Conservation (phyloP, 2,797 vertebrate genomes). For the Dermochelys coriacea region DNA sequence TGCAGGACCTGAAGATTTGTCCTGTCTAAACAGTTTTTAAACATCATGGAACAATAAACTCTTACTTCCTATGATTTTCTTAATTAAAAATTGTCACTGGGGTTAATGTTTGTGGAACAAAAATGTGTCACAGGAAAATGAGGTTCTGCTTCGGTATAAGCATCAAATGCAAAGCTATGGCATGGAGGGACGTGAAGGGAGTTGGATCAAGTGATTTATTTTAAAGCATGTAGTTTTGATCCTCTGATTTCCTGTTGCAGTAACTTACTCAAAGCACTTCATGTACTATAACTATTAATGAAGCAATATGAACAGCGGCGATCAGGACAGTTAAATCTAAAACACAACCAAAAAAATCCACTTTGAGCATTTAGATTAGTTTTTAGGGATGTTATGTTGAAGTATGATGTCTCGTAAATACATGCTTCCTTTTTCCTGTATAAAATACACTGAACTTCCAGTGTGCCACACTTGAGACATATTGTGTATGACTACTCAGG, state of each 20-base stretch:
- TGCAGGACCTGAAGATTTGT: background rate
- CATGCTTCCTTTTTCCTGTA: background rate
- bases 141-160: background rate
- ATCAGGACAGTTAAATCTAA: background rate
- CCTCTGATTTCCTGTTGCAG: background rate
- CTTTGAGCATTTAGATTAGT: background rate
- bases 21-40: conserved; percentile 25
- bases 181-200: background rate
- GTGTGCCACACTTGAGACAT: background rate
- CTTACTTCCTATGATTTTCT: background rate
- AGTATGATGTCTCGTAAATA: background rate
- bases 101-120: background rate
- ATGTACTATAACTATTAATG: background rate
- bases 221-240: background rate
- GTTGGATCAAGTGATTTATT: background rate
- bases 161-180: background rate
- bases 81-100: background rate
- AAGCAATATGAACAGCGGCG: background rate
- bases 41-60: background rate
- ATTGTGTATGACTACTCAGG: background rate
- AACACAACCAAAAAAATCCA: background rate
- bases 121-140: background rate
- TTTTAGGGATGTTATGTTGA: background rate
- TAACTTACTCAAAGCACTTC: background rate
- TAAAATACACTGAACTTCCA: accelerated